These are phyloP conservation scores for Lagopus leucura DNA, from an alignment of 2,113 vertebrate species.

Conservation along the genomic window DNA sequence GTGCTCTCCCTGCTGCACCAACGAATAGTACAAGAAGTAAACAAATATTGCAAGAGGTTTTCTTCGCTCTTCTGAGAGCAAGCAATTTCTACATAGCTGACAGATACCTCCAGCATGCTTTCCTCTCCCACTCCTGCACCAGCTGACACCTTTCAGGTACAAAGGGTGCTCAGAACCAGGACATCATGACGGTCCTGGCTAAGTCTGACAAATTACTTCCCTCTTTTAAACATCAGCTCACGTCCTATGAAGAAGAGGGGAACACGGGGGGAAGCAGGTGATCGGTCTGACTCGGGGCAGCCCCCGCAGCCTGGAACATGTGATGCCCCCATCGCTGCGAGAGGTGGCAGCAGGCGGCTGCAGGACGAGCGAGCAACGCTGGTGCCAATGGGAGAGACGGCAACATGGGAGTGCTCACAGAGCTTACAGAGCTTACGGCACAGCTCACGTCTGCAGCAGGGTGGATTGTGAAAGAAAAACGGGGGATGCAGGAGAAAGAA, in stretches of 20 bases:
- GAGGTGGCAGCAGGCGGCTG: slow-evolving; percentile 11
- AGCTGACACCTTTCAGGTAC: background rate
- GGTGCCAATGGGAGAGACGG: background rate
- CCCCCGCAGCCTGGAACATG: background rate
- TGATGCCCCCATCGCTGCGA: background rate
- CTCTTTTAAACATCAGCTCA: background rate
- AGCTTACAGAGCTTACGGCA: background rate
- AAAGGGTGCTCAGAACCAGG: background rate
- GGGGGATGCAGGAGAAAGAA: background rate
- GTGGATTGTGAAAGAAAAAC: background rate
- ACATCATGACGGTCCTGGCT: background rate
- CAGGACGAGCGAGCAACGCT: background rate
- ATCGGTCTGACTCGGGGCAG: too few relatives aligned
- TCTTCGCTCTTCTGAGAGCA: background rate
- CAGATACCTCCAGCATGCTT: background rate
- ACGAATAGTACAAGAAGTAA: background rate
- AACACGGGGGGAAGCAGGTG: too few relatives aligned
- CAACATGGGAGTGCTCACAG: background rate
- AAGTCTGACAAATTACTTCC: background rate
- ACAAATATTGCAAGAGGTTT: background rate
- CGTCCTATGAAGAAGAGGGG: background rate
- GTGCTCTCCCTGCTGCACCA: fast-evolving
- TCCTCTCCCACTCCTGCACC: background rate
- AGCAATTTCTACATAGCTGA: background rate
- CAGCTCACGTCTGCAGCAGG: background rate